A percentile compares a stretch with the other conserved stretches of the same genome.
phyloP scores from a whole-genome alignment of 1,140 invertebrate genomes.

The Diabrotica undecimpunctata region DNA sequence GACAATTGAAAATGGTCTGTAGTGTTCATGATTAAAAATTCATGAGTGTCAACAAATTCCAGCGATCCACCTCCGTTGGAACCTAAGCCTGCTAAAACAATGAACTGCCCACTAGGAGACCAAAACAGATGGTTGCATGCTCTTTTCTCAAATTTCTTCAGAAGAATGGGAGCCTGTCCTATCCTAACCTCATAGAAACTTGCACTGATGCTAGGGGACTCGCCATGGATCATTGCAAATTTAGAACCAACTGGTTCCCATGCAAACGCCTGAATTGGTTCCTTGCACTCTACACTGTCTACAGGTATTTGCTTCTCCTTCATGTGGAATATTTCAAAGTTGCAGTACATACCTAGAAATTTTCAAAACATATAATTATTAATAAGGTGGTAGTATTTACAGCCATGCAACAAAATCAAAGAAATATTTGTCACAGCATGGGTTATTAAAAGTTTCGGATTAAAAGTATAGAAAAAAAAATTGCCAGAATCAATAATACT shows the following conservation, averaged over 20 bases:
- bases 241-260: constrained; percentile 97
- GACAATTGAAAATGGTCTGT: constrained; percentile 90
- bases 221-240: constrained; percentile 95
- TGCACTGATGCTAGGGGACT: constrained; percentile 81
- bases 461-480: no score
- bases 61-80: constrained; percentile 81
- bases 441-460: no score
- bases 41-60: constrained; percentile 93
- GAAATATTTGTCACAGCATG: no score
- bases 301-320: constrained; percentile 97
- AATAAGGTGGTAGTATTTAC: no score
- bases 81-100: constrained; percentile 82
- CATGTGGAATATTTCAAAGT: constrained; percentile 99
- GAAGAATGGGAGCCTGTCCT: constrained; percentile 78
- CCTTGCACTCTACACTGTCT: constrained; percentile 93
- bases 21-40: constrained; percentile 90
- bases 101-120: constrained; percentile 94
- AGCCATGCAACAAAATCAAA: no score
- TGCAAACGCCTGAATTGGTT: constrained; percentile 91
- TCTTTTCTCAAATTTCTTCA: constrained; percentile 89
- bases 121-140: constrained; percentile 94
- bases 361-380: constrained; percentile 51
- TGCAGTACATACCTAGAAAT: constrained; percentile 96
- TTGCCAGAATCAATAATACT: no score
- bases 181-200: constrained; percentile 84